These are phyloP conservation scores for Spizella passerina DNA, from an alignment of 2,797 vertebrate genomes.

Conservation along the genomic window DNA sequence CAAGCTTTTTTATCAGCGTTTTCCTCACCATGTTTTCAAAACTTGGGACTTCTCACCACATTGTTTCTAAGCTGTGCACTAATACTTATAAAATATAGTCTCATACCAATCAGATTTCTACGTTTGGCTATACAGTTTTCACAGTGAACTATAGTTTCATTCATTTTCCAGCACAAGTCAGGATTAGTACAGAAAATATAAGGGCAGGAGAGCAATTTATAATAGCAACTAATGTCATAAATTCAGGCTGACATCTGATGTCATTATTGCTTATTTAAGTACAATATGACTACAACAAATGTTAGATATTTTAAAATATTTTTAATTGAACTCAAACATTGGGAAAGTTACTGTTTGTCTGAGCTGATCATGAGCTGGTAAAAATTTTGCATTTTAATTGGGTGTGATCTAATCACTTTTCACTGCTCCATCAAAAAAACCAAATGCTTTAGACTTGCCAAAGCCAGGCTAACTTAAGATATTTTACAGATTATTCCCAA, in stretches of 20 bases:
- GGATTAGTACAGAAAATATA: not conserved
- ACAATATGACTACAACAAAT: not conserved
- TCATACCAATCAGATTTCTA: not conserved
- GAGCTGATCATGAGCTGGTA: not conserved
- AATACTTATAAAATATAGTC: not conserved
- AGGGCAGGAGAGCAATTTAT: not conserved
- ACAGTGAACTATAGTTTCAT: not conserved
- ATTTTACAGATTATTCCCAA: not conserved
- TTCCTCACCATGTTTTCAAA: not conserved
- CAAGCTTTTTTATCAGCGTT: not conserved
- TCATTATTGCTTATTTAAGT: not conserved
- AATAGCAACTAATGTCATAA: not conserved
- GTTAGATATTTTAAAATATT: conserved; percentile 9
- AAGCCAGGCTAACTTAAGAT: conserved; percentile 10
- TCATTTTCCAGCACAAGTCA: not conserved
- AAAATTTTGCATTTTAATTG: conserved; percentile 62
- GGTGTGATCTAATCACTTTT: conserved; percentile 59
- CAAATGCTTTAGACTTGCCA: not conserved
- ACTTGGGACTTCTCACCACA: not conserved
- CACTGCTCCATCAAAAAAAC: not conserved
- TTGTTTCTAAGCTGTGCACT: not conserved
- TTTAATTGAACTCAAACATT: conserved; percentile 2
- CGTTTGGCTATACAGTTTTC: not conserved
- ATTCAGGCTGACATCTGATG: not conserved
- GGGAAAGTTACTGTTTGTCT: not conserved